phyloP scores from a whole-genome alignment of 2,113 vertebrate genomes.

The Ochotona curzoniae region DNA sequence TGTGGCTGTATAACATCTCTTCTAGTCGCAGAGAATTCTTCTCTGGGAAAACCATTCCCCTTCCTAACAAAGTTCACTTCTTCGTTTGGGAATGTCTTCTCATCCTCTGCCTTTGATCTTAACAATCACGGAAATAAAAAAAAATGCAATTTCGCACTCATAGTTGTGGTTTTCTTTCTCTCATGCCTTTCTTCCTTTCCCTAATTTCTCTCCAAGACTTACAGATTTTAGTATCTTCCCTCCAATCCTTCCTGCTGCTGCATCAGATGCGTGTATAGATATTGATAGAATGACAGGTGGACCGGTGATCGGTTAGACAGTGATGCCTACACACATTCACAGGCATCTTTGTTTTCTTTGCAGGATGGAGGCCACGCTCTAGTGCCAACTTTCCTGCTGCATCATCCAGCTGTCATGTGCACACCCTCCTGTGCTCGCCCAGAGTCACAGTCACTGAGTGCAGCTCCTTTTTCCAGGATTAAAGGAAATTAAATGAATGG shows the following conservation, averaged over 20 bases:
- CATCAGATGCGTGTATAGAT: background rate
- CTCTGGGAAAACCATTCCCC: background rate
- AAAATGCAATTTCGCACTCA: fast-evolving
- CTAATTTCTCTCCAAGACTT: background rate
- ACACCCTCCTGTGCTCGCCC: background rate
- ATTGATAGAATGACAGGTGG: background rate
- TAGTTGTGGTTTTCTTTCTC: background rate
- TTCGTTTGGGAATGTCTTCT: background rate
- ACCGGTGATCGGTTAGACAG: too few species aligned
- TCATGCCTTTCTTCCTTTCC: background rate
- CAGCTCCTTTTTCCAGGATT: conserved; percentile 39
- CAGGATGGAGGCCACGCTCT: background rate
- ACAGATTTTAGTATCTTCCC: background rate
- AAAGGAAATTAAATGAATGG: conserved; percentile 55
- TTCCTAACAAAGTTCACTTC: fast-evolving
- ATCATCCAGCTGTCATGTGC: background rate
- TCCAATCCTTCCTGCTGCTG: background rate
- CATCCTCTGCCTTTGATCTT: background rate
- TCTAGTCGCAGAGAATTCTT: background rate
- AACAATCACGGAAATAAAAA: background rate
- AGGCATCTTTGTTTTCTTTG: background rate
- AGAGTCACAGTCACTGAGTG: conserved; percentile 2
- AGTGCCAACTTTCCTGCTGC: background rate
- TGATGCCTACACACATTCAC: fast-evolving
- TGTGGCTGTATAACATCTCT: background rate